Conservation (phyloP, 2,888 invertebrate genomes). For the Drosophila cracens region DNA sequence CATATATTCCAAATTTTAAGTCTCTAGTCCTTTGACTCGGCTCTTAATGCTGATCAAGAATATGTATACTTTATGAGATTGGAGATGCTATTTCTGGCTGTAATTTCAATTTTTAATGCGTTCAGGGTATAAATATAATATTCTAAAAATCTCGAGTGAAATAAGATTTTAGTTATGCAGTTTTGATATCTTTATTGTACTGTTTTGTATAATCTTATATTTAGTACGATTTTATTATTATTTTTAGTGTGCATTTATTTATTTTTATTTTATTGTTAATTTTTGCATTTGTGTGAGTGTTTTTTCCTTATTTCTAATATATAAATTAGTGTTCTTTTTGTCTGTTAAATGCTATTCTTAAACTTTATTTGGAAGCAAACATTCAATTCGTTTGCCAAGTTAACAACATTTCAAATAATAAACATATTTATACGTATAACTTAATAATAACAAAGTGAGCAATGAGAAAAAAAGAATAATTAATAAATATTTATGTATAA, state of each 20-base stretch:
- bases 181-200: conserved; percentile 51
- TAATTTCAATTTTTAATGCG: not conserved
- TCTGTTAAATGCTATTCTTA: conserved; percentile 71
- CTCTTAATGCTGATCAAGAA: not conserved
- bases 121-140: not conserved
- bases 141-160: not conserved
- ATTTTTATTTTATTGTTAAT: conserved; percentile 24
- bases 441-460: conserved; percentile 20
- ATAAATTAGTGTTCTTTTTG: conserved; percentile 49
- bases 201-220: conserved; percentile 32
- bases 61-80: not conserved
- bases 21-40: not conserved
- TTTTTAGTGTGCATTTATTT: conserved; percentile 46
- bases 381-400: conserved; percentile 48
- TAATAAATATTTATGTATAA: conserved; percentile 41
- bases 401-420: conserved; percentile 58
- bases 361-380: conserved; percentile 63
- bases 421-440: conserved; percentile 15
- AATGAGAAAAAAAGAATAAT: conserved; percentile 32
- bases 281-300: conserved; percentile 31
- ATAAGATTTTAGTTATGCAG: conserved; percentile 3
- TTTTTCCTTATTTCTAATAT: conserved; percentile 47
- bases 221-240: conserved; percentile 25
- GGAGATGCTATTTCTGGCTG: not conserved
- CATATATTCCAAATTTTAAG: not conserved